Conservation (phyloP, 2,113 vertebrate species). For the sheep (Ovis aries) region ARS-UI_Ramb_v3.0 NC_056076.1:17301501-17302000, state of each 20-base stretch:
- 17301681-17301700: background rate
- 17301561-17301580: background rate
- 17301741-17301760: background rate
- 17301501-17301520: background rate
- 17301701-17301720: background rate
- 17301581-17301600: conserved; percentile 23
- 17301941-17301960: background rate
- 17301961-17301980: background rate
- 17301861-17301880: background rate
- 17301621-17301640: background rate
- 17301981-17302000: background rate
- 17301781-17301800: background rate
- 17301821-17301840: background rate
- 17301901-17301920: background rate
- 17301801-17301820: background rate
- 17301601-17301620: background rate
- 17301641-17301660: conserved; percentile 32
- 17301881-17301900: background rate
- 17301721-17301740: background rate
- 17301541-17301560: background rate
- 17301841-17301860: background rate
- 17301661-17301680: conserved; percentile 48
- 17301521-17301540: background rate
- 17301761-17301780: background rate
- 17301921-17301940: background rate